These are phyloP conservation scores for Zeus faber DNA, from an alignment of 2,113 vertebrate species.

Conservation along the genomic window DNA sequence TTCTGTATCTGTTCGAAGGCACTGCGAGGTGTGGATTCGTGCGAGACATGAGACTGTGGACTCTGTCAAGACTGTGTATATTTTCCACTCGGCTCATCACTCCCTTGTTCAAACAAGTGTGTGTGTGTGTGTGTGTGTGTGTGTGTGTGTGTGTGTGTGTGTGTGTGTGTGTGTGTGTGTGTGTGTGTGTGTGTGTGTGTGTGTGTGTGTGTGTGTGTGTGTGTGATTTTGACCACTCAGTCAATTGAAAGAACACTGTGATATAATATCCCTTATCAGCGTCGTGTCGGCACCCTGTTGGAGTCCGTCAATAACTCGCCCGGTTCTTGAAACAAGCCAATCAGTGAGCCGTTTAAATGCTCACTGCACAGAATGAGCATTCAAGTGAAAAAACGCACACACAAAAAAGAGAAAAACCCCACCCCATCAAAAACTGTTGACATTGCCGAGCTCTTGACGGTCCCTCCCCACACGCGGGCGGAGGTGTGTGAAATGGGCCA, in stretches of 20 bases:
- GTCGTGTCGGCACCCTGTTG: slow-evolving; percentile 6
- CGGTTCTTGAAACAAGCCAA: not conserved
- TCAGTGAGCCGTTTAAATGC: not conserved
- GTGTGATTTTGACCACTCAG: not conserved
- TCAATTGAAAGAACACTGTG: not conserved
- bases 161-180: not conserved
- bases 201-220: not conserved
- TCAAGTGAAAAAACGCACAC: too few species aligned
- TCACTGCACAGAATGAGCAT: too few species aligned
- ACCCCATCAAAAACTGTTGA: too few species aligned
- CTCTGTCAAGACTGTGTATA: too few species aligned
- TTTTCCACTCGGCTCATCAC: slow-evolving; percentile 25
- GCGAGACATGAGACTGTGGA: not conserved
- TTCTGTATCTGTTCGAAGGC: too few species aligned
- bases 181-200: not conserved
- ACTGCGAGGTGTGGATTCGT: too few species aligned
- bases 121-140: not conserved
- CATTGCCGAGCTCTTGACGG: too few species aligned
- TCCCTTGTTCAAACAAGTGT: slow-evolving; percentile 28
- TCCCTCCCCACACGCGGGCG: too few species aligned
- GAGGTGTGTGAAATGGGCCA: too few species aligned
- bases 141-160: not conserved
- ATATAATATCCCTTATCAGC: not conserved
- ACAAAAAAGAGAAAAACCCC: too few species aligned
- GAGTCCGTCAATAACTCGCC: slow-evolving; percentile 7